Conservation (phyloP, 2,888 invertebrate species). For the Hemistola chrysoprasaria region DNA sequence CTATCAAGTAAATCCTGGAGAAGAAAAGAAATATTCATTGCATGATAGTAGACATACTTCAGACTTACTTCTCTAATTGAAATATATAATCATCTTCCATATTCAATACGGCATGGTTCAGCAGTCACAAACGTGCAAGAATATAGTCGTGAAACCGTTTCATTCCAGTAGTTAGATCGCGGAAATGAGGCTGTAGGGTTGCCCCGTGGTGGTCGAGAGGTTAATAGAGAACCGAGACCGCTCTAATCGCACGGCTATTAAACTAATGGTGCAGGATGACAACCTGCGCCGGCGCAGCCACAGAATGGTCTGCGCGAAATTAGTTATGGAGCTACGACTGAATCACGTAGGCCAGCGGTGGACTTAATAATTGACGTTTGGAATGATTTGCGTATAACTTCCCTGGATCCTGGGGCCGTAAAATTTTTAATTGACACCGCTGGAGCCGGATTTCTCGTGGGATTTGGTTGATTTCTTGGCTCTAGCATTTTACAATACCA, state of each 20-base stretch:
- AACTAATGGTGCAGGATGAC: conserved; percentile 36
- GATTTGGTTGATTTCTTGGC: no score
- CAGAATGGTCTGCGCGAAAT: conserved; percentile 30
- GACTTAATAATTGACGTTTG: conserved; percentile 12
- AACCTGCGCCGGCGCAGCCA: conserved; percentile 37
- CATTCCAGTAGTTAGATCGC: conserved; percentile 31
- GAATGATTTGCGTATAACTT: no score
- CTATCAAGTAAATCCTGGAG: no score
- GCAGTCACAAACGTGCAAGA: conserved; percentile 17
- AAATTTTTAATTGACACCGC: no score
- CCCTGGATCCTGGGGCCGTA: no score
- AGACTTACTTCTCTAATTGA: no score
- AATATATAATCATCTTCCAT: no score
- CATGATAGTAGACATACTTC: no score
- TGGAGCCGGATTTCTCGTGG: no score
- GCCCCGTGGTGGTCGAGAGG: conserved; percentile 34
- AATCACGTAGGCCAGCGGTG: conserved; percentile 31
- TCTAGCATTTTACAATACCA: no score
- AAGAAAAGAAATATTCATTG: no score
- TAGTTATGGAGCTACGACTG: conserved; percentile 15
- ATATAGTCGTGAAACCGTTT: conserved; percentile 28
- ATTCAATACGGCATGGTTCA: neutral
- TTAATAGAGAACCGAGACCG: conserved; percentile 35
- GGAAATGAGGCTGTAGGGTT: conserved; percentile 34
- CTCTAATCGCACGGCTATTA: conserved; percentile 36